phyloP scores from a whole-genome alignment of 2,888 invertebrate genomes.

The Pogonocherus hispidulus region DNA sequence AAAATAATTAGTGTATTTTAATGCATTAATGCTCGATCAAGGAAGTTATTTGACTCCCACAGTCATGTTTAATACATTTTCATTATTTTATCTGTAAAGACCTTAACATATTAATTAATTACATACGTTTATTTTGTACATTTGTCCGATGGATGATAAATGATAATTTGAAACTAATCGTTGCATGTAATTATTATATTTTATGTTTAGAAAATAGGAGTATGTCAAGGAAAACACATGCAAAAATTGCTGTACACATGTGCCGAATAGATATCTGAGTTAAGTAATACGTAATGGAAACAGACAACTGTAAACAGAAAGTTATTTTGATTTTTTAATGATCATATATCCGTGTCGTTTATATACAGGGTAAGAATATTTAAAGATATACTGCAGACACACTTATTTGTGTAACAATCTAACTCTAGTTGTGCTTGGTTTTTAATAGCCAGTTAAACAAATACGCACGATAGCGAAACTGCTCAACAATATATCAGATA shows the following conservation, averaged over 20 bases:
- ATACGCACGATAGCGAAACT: no score
- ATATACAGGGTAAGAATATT: no score
- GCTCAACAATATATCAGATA: no score
- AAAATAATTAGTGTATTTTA: conserved; percentile 45
- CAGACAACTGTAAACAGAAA: background rate
- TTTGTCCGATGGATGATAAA: conserved; percentile 19
- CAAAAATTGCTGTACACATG: background rate
- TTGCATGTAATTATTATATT: conserved; percentile 6
- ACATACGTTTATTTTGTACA: conserved; percentile 17
- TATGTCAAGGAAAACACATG: background rate
- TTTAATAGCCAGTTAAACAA: no score
- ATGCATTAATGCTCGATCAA: conserved; percentile 43
- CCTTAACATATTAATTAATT: conserved; percentile 30
- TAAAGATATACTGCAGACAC: background rate
- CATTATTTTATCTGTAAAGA: conserved; percentile 30
- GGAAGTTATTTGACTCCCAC: conserved; percentile 46
- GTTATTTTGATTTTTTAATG: background rate
- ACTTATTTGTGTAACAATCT: background rate
- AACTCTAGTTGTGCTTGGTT: no score
- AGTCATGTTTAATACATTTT: conserved; percentile 33
- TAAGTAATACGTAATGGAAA: background rate
- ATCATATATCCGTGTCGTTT: background rate
- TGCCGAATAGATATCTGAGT: no score
- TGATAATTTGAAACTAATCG: conserved; percentile 25
- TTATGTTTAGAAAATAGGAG: background rate